These are phyloP conservation scores for Tetramorium simillimum DNA, from an alignment of 1,140 invertebrate genomes.

Conservation along the genomic window DNA sequence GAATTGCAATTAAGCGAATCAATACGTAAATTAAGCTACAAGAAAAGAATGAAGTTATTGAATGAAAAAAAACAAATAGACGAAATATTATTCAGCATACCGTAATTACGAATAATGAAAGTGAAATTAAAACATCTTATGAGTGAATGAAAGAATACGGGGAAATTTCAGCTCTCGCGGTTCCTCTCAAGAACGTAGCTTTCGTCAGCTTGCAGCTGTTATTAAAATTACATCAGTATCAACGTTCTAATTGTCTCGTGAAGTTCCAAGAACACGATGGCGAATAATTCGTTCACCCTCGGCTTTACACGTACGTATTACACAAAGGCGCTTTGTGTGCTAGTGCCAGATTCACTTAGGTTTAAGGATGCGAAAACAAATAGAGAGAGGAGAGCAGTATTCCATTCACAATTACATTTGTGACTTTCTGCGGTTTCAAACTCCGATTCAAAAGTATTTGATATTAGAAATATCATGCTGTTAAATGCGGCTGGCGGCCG, in stretches of 20 bases:
- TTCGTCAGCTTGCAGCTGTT: background rate
- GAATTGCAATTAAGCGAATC: background rate
- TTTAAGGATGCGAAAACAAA: conserved; percentile 12
- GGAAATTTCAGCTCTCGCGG: background rate
- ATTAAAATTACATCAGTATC: conserved; percentile 57
- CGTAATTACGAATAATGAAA: background rate
- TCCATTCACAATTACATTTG: background rate
- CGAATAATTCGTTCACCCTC: conserved; percentile 57
- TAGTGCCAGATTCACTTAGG: background rate
- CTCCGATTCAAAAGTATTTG: background rate
- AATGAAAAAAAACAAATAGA: background rate
- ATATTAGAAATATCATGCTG: no score
- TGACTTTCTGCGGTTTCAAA: background rate
- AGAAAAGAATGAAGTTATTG: background rate
- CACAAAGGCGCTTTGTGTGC: conserved; percentile 22
- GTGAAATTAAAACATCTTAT: background rate
- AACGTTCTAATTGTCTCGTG: conserved; percentile 64
- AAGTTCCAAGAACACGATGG: conserved; percentile 48
- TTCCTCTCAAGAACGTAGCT: background rate
- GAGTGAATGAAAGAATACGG: background rate
- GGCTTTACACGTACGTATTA: conserved; percentile 7
- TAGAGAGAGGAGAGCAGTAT: background rate
- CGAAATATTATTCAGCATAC: background rate
- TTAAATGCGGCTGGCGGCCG: no score
- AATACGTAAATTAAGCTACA: background rate